Evolutionary conservation across 2,888 invertebrate species (phyloP).

Genomic region (Cantharis rustica): DNA sequence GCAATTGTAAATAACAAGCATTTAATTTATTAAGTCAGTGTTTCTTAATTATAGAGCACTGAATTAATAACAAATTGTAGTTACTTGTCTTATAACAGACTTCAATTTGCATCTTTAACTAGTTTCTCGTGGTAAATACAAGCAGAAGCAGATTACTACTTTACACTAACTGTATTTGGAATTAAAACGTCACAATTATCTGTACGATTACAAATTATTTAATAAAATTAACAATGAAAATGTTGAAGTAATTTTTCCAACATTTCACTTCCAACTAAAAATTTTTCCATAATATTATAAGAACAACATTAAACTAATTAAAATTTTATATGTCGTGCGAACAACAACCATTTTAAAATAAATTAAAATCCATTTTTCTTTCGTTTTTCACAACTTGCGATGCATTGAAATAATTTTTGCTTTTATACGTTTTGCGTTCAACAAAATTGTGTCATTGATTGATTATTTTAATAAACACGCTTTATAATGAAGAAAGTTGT

Average conservation of each 20-base stretch:
- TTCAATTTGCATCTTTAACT: constrained; percentile 50
- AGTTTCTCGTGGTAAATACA: constrained; percentile 42
- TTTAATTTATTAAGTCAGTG: constrained; percentile 39
- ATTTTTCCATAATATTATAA: too few relatives aligned
- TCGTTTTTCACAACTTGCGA: neutral
- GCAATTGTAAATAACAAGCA: constrained; percentile 19
- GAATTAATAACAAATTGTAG: constrained; percentile 44
- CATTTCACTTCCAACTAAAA: too few relatives aligned
- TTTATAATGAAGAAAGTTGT: neutral
- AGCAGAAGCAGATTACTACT: constrained; percentile 26
- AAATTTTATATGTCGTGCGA: neutral
- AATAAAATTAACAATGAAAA: neutral
- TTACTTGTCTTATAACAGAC: constrained; percentile 45
- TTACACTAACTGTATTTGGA: neutral
- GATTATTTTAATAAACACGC: neutral
- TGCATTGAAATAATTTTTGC: neutral
- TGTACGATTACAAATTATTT: neutral
- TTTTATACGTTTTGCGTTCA: neutral
- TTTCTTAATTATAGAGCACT: constrained; percentile 42
- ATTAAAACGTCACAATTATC: neutral
- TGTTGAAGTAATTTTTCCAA: too few relatives aligned
- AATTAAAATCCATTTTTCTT: neutral
- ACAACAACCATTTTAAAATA: neutral
- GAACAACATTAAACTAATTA: neutral
- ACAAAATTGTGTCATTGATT: neutral